These are phyloP conservation scores for Centrocercus urophasianus DNA, from an alignment of 2,113 vertebrate species.

Conservation along the genomic window DNA sequence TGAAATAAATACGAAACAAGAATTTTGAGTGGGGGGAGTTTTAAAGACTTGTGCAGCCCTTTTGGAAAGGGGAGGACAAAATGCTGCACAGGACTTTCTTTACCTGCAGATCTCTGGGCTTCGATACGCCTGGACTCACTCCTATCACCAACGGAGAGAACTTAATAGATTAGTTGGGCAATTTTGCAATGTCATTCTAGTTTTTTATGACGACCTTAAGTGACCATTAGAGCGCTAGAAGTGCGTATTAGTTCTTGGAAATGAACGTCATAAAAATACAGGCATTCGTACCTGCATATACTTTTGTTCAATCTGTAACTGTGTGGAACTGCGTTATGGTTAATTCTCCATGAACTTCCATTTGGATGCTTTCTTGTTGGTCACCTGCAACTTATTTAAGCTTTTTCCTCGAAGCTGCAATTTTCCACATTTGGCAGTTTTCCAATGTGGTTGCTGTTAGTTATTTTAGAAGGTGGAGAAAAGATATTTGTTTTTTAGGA, in stretches of 20 bases:
- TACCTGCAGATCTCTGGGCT: neutral
- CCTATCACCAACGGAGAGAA: neutral
- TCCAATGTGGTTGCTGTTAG: neutral
- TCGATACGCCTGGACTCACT: neutral
- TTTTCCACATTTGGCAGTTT: slow-evolving; percentile 28
- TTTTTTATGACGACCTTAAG: neutral
- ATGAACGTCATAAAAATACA: neutral
- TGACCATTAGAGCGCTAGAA: neutral
- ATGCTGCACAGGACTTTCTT: neutral
- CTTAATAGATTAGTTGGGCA: neutral
- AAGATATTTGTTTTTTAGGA: neutral
- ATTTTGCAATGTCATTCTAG: neutral
- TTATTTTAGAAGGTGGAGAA: slow-evolving; percentile 24
- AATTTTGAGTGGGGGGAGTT: neutral
- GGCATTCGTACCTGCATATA: neutral
- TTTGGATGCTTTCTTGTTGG: neutral
- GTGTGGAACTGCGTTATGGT: neutral
- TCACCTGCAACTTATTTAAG: slow-evolving; percentile 10
- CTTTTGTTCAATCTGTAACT: neutral
- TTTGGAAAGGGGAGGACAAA: neutral
- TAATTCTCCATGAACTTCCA: neutral
- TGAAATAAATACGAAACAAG: neutral
- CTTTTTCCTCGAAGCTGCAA: slow-evolving; percentile 25
- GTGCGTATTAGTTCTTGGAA: slow-evolving; percentile 8
- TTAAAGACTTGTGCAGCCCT: neutral